Percentiles rank a stretch among this genome's conserved stretches.
Evolutionary conservation across 2,797 vertebrate species (phyloP).

Genomic region (Neosilurus mollespiculum): DNA sequence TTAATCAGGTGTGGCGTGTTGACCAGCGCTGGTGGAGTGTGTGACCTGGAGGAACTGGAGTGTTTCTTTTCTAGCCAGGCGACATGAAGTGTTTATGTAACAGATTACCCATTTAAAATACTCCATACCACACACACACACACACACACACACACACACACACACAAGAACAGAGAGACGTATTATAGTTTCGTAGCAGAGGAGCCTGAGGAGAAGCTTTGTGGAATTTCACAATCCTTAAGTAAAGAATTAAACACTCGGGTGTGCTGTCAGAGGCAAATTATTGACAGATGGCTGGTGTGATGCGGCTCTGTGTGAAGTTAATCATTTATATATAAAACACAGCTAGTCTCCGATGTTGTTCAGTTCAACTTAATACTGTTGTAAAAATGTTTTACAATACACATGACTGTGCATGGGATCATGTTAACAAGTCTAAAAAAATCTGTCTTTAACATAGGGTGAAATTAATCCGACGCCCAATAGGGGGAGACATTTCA

Average conservation of each 20-base stretch:
- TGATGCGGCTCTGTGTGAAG: background rate
- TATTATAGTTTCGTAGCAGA: background rate
- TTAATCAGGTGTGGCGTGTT: conserved; percentile 32
- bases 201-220: background rate
- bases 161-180: background rate
- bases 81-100: conserved; percentile 47
- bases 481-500: too few species aligned
- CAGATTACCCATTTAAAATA: conserved; percentile 35
- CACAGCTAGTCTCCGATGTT: background rate
- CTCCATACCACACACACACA: conserved; percentile 12
- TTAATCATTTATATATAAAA: background rate
- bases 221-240: background rate
- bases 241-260: background rate
- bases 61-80: conserved; percentile 34
- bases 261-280: background rate
- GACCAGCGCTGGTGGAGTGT: conserved; percentile 27
- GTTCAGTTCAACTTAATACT: too few species aligned
- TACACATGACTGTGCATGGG: too few species aligned
- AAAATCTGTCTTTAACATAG: too few species aligned
- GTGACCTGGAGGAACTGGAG: conserved; percentile 38
- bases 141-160: conserved; percentile 20
- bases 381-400: too few species aligned
- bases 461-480: too few species aligned
- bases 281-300: background rate
- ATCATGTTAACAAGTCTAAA: too few species aligned